Conservation (phyloP, 1,140 invertebrate species). For the Drosophila teissieri region DNA sequence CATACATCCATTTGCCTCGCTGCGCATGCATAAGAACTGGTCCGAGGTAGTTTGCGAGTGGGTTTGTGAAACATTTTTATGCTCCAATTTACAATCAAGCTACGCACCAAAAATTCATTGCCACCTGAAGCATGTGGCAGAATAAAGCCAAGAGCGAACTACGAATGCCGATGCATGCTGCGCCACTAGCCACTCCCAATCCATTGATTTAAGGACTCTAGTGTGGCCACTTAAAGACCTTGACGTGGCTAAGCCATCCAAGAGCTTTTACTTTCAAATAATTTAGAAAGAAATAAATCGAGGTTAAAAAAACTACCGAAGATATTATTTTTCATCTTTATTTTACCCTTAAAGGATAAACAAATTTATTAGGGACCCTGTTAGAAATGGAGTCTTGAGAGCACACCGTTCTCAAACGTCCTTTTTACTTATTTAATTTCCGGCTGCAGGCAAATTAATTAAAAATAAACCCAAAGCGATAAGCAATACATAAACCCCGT, state of each 20-base stretch:
- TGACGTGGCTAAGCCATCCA: background rate
- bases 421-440: constrained; percentile 20
- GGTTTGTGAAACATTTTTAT: constrained; percentile 75
- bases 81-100: constrained; percentile 80
- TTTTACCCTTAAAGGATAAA: too few species aligned
- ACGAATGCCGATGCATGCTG: constrained; percentile 15
- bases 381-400: background rate
- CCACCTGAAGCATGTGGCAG: constrained; percentile 73
- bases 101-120: constrained; percentile 80
- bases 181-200: constrained; percentile 20
- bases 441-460: constrained; percentile 59
- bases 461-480: constrained; percentile 38
- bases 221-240: background rate
- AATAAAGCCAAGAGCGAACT: constrained; percentile 28
- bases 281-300: background rate
- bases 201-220: constrained; percentile 8
- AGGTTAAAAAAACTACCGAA: background rate
- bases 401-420: too few species aligned
- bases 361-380: too few species aligned
- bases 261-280: background rate
- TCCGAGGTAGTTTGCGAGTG: constrained; percentile 27
- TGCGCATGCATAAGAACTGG: constrained; percentile 27
- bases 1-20: constrained; percentile 6
- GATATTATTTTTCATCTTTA: too few species aligned
- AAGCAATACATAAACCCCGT: constrained; percentile 18